phyloP scores from a whole-genome alignment of 2,888 invertebrate species.

The Arge pagana region DNA sequence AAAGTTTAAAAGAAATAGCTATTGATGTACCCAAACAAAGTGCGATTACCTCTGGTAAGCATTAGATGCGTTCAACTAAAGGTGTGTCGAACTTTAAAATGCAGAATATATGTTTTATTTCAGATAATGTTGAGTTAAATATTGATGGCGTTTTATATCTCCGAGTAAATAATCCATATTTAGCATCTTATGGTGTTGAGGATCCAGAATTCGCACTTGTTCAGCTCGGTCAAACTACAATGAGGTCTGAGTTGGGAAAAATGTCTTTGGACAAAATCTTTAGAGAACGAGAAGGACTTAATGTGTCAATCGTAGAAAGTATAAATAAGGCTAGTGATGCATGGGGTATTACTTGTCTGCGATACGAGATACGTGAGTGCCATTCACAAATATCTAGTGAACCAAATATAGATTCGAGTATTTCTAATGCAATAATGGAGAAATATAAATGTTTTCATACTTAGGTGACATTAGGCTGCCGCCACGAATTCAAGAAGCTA shows the following conservation, averaged over 20 bases:
- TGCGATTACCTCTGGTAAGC: conserved; percentile 87
- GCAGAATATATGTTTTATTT: conserved; percentile 34
- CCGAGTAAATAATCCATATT: conserved; percentile 89
- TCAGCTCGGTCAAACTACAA: conserved; percentile 98
- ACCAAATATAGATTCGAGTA: neutral
- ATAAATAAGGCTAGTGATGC: conserved; percentile 98
- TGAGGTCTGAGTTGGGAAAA: conserved; percentile 98
- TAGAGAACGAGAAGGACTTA: conserved; percentile 92
- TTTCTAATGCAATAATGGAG: neutral
- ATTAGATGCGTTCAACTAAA: no score
- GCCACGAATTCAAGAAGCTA: conserved; percentile 92
- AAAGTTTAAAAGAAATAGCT: conserved; percentile 98
- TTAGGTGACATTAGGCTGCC: conserved; percentile 89
- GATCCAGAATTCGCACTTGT: conserved; percentile 99
- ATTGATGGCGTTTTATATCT: conserved; percentile 98
- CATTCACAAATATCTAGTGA: neutral
- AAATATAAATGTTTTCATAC: conserved; percentile 22
- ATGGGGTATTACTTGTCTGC: conserved; percentile 96
- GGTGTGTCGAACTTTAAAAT: no score
- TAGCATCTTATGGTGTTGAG: conserved; percentile 96
- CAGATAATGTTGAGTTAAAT: conserved; percentile 94
- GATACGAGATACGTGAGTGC: conserved; percentile 92
- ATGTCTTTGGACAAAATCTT: conserved; percentile 97
- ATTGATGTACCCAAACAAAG: conserved; percentile 99
- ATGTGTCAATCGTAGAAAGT: conserved; percentile 91